Evolutionary conservation across 2,888 invertebrate species (phyloP), one percentile per base, ranked within the genome.

Genomic region (Cantharis lateralis): DNA sequence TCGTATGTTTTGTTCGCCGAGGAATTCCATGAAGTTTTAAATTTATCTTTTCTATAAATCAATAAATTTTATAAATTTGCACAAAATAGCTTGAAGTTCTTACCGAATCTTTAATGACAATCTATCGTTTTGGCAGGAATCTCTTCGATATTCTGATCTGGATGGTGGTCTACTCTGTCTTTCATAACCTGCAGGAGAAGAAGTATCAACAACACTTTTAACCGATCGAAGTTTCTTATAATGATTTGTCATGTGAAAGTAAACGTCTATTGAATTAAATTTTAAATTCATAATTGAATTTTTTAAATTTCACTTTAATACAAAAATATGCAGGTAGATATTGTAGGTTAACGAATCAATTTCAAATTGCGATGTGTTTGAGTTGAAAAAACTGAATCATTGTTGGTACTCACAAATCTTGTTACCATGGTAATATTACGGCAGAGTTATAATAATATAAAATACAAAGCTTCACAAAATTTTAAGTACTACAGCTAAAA

Each of bases 161-260:
- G 76, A 74, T 11, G 71, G 32, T 68, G 74, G 71, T 26, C 79
- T 74, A 20, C 72, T 74, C 61, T 72, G 71, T 66, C 71, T 74
- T 71, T 77, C 77, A 76, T 74, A 79, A 80, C 83, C 83, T 83
- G 84, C 83, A 10, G 87, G 86, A 79, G 83, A 77, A 79, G 87
- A 86, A 76, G 87, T 86, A 82, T 88, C 87, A 75, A 88, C 85
- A 68, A 84, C 82, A 81, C 87, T 84, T 84, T 87, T 88, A 16
- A 86, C 87, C 68, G 83, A 84, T 81, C 82, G 84, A 63, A 89
- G 79, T 80, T 87, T 86, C 75, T 85, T 86, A 80, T 89, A 89
- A 84, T 89, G 89, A 81, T 88, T 87, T 75, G 84, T 85, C 89
- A 89, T 89, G 76, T 89, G 89, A 81, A 87, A 87, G 82, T 85